phyloP scores from a whole-genome alignment of 2,888 invertebrate species.

The Hemithea aestivaria region DNA sequence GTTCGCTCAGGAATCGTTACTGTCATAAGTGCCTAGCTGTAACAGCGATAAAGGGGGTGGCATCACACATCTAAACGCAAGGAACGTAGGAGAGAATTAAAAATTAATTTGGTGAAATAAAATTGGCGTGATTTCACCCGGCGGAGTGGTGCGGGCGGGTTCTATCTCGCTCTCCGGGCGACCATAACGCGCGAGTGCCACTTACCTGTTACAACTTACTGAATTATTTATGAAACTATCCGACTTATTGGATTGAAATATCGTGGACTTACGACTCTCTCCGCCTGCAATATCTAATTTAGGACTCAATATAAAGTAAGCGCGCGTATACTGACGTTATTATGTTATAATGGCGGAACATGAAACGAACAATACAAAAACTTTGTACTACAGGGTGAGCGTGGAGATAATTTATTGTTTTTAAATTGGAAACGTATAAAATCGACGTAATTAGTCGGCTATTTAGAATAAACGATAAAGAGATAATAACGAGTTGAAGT shows the following conservation, averaged over 20 bases:
- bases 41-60: constrained; percentile 28
- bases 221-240: constrained; percentile 76
- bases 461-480: constrained; percentile 2
- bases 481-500: constrained; percentile 12
- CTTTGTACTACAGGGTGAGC: constrained; percentile 22
- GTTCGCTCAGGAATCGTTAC: constrained; percentile 15
- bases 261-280: constrained; percentile 44
- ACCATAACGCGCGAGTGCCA: constrained; percentile 67
- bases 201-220: constrained; percentile 74
- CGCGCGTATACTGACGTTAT: constrained; percentile 13
- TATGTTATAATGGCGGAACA: constrained; percentile 20
- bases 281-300: constrained; percentile 45
- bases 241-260: constrained; percentile 72
- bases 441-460: constrained; percentile 24
- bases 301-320: constrained; percentile 22
- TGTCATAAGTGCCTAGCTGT: constrained; percentile 15
- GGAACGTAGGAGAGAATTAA: constrained; percentile 44
- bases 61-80: constrained; percentile 22
- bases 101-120: constrained; percentile 64
- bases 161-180: constrained; percentile 50
- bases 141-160: constrained; percentile 45
- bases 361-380: constrained; percentile 22
- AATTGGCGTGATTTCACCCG: constrained; percentile 57
- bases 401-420: constrained; percentile 6
- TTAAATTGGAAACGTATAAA: constrained; percentile 34